phyloP scores from a whole-genome alignment of 2,888 invertebrate species.

The Gymnocheta viridis region DNA sequence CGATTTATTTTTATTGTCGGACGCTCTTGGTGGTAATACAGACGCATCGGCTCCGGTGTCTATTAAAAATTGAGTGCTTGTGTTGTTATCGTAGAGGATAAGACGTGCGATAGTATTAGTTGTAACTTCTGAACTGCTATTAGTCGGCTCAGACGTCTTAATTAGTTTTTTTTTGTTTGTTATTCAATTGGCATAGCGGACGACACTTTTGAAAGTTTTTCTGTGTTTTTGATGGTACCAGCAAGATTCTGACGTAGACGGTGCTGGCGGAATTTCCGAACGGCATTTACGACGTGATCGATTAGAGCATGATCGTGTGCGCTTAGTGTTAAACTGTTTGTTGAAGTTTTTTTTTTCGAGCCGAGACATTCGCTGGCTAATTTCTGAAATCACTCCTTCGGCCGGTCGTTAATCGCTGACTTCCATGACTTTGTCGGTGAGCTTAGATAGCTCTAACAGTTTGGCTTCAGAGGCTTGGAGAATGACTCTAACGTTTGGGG shows the following conservation, averaged over 20 bases:
- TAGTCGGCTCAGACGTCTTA: neutral
- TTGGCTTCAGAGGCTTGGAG: neutral
- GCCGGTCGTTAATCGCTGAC: conserved; percentile 1
- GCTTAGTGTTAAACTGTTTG: neutral
- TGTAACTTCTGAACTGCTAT: neutral
- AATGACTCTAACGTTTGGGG: neutral
- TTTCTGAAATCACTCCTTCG: neutral
- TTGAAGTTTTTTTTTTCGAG: conserved; percentile 20
- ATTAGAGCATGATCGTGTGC: neutral
- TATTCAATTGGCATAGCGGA: neutral
- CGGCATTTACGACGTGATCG: neutral
- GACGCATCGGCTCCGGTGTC: conserved; percentile 24
- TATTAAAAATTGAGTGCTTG: neutral
- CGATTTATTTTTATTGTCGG: neutral
- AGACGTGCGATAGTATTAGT: neutral
- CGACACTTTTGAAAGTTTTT: neutral
- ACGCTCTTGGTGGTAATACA: conserved; percentile 2
- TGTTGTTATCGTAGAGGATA: conserved; percentile 10
- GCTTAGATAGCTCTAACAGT: conserved; percentile 10
- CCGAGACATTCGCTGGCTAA: conserved; percentile 20
- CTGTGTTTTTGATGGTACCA: conserved; percentile 41
- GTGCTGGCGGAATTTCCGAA: neutral
- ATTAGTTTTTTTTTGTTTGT: conserved; percentile 30
- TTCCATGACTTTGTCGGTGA: conserved; percentile 7
- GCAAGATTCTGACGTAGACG: neutral